Conservation (phyloP, 2,888 invertebrate species). For the Mantis religiosa region DNA sequence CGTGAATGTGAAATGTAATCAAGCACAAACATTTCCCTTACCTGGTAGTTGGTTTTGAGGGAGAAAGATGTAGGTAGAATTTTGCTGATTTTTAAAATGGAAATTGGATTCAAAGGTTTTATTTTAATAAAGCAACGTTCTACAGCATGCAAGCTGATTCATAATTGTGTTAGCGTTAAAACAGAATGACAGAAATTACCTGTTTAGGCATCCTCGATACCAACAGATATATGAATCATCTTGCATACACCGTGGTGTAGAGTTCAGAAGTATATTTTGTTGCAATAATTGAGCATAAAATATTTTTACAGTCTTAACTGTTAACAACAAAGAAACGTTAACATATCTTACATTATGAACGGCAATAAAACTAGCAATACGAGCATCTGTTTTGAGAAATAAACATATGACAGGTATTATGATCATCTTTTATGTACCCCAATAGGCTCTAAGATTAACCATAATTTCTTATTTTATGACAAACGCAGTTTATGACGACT, state of each 20-base stretch:
- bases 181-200: neutral
- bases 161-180: too few species aligned
- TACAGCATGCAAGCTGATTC: too few species aligned
- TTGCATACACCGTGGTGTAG: neutral
- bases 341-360: neutral
- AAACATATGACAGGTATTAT: neutral
- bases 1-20: too few species aligned
- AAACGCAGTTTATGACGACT: neutral
- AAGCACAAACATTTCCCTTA: too few species aligned
- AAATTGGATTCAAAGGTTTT: too few species aligned
- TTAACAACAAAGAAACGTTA: neutral
- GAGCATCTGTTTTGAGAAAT: neutral
- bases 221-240: neutral
- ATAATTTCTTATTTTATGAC: neutral
- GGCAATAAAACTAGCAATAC: neutral
- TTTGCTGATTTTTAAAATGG: too few species aligned
- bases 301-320: neutral
- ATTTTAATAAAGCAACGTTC: too few species aligned
- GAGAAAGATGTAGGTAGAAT: too few species aligned
- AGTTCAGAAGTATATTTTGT: neutral
- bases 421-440: neutral
- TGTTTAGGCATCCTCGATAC: neutral
- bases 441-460: neutral
- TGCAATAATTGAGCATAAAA: neutral
- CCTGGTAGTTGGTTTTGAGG: too few species aligned